Evolutionary conservation across 2,113 vertebrate species (phyloP).

Genomic region (Eonycteris spelaea): DNA sequence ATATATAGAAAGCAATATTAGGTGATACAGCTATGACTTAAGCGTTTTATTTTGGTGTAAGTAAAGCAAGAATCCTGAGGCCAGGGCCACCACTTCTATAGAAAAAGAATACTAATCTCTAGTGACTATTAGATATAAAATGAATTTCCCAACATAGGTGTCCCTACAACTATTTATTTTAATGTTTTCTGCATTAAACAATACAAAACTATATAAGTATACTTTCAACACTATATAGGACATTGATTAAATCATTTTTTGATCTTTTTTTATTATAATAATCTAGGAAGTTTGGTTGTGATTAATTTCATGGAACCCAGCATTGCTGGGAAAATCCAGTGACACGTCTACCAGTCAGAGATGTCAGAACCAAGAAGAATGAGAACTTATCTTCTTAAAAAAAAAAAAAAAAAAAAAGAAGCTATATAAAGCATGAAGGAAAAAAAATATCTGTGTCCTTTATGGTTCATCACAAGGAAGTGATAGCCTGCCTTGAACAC

Average conservation of each 20-base stretch:
- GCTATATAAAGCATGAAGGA: background rate
- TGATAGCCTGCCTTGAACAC: background rate
- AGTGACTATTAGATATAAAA: background rate
- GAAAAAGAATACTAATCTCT: background rate
- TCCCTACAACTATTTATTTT: background rate
- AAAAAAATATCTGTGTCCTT: background rate
- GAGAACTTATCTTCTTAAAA: background rate
- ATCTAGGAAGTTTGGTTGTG: background rate
- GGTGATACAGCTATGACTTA: background rate
- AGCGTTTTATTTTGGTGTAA: background rate
- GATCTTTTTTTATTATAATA: background rate
- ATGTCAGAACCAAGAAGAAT: background rate
- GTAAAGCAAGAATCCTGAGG: background rate
- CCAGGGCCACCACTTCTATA: background rate
- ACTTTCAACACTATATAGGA: no score
- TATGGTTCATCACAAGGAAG: background rate
- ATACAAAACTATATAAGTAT: background rate
- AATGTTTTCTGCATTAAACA: background rate
- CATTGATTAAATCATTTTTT: background rate
- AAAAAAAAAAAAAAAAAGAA: background rate
- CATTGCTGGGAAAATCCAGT: background rate
- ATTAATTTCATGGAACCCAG: background rate
- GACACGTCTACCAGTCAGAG: background rate
- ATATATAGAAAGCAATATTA: background rate
- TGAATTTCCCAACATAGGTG: background rate